Conservation (phyloP, 2,888 invertebrate genomes). For the Caenorhabditis angaria region DNA sequence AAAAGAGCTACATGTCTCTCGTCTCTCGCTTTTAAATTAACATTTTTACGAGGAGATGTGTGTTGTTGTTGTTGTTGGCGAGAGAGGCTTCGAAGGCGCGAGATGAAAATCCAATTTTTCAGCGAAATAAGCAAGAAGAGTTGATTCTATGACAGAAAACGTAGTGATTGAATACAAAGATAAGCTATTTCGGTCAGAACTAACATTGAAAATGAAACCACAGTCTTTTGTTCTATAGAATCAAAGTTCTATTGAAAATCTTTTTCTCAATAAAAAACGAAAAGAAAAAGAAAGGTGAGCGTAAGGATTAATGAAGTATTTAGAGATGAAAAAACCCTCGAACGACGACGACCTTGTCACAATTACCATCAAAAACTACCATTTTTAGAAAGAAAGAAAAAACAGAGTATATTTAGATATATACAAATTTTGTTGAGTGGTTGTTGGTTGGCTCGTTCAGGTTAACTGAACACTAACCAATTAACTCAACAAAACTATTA, state of each 20-base stretch:
- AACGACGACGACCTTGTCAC: constrained; percentile 1
- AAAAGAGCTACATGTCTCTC: constrained; percentile 2
- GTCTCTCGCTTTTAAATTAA: background rate
- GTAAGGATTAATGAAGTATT: constrained; percentile 2
- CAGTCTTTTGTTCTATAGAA: too few relatives aligned
- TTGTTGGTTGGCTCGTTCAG: background rate
- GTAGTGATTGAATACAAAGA: background rate
- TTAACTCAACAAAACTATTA: background rate
- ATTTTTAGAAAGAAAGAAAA: background rate
- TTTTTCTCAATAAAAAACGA: background rate
- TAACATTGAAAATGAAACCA: too few relatives aligned
- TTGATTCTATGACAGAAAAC: background rate
- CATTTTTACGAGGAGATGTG: constrained; percentile 1
- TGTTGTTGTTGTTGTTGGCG: too few relatives aligned
- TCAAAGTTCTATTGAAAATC: background rate
- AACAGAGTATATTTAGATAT: background rate
- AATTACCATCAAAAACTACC: constrained; percentile 1
- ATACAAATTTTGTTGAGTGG: too few relatives aligned
- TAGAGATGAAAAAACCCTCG: background rate
- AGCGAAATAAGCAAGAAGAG: background rate
- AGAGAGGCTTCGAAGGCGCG: background rate
- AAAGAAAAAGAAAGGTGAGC: background rate
- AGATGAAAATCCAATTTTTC: constrained; percentile 4
- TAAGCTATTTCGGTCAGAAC: too few relatives aligned
- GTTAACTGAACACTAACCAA: background rate